A percentile compares a stretch with the other conserved stretches of the same genome.
Evolutionary conservation across 2,797 vertebrate species (phyloP).

Genomic region (Falco novaeseelandiae): DNA sequence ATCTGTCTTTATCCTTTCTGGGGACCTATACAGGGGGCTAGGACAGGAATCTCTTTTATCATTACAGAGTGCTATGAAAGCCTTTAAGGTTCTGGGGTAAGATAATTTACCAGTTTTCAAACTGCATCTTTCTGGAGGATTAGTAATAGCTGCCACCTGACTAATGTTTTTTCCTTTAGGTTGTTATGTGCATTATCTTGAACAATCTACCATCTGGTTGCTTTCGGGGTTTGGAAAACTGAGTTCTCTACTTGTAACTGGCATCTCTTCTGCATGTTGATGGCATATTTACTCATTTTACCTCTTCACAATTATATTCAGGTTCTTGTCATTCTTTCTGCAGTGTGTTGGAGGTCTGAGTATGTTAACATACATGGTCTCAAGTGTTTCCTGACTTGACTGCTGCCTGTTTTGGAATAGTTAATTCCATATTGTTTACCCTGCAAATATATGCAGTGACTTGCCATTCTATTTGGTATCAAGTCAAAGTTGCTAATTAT

Average conservation of each 20-base stretch:
- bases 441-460: not conserved
- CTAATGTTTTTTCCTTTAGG: not conserved
- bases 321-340: not conserved
- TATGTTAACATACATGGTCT: not conserved
- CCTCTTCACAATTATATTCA: not conserved
- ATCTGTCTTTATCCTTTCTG: not conserved
- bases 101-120: not conserved
- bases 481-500: not conserved
- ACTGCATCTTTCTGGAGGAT: not conserved
- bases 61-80: not conserved
- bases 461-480: not conserved
- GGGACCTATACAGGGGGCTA: not conserved
- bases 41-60: not conserved
- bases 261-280: fast-evolving
- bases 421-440: not conserved
- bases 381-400: not conserved
- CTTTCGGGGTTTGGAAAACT: not conserved
- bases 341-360: not conserved
- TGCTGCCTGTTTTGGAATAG: not conserved
- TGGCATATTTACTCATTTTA: not conserved
- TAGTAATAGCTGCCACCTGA: constrained; percentile 5
- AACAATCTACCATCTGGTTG: not conserved
- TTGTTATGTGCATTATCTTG: not conserved
- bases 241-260: not conserved
- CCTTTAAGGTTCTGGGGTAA: not conserved